These are phyloP conservation scores for Zonotrichia leucophrys DNA, from an alignment of 2,113 vertebrate species.

Conservation along the genomic window DNA sequence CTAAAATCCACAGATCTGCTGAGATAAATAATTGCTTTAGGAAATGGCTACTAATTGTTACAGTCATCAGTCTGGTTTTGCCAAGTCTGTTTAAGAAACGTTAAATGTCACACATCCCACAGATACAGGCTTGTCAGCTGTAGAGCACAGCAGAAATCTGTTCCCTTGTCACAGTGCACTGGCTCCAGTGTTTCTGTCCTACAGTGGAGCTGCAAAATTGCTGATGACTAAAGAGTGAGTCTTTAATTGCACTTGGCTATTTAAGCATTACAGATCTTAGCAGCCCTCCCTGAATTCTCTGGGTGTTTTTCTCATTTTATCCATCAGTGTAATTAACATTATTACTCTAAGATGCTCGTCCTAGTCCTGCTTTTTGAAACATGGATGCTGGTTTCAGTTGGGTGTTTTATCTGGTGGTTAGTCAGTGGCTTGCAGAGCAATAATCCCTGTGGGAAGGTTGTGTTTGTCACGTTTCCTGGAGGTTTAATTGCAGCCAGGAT, in stretches of 20 bases:
- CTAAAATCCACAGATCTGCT: neutral
- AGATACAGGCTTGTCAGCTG: slow-evolving; percentile 13
- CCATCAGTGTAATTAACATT: slow-evolving; percentile 54
- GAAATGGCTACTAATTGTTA: neutral
- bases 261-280: slow-evolving; percentile 34
- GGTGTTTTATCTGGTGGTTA: slow-evolving; percentile 22
- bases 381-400: slow-evolving; percentile 14
- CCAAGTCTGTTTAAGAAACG: neutral
- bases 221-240: slow-evolving; percentile 49
- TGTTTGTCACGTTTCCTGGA: slow-evolving; percentile 17
- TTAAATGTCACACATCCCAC: neutral
- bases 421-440: slow-evolving; percentile 6
- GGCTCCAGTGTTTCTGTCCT: slow-evolving; percentile 3
- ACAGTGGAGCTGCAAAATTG: neutral
- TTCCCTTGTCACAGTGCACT: slow-evolving; percentile 43
- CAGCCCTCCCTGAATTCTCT: slow-evolving; percentile 22
- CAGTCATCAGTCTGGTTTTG: neutral
- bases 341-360: slow-evolving; percentile 49
- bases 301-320: slow-evolving; percentile 43
- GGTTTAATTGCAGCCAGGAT: slow-evolving; percentile 38
- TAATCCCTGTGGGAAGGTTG: slow-evolving; percentile 6
- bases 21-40: neutral
- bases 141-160: slow-evolving; percentile 29
- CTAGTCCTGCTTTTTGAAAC: slow-evolving; percentile 21
- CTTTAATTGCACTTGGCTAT: slow-evolving; percentile 46